Evolutionary conservation across 2,888 invertebrate species (phyloP).

Genomic region (Pandemis corylana): DNA sequence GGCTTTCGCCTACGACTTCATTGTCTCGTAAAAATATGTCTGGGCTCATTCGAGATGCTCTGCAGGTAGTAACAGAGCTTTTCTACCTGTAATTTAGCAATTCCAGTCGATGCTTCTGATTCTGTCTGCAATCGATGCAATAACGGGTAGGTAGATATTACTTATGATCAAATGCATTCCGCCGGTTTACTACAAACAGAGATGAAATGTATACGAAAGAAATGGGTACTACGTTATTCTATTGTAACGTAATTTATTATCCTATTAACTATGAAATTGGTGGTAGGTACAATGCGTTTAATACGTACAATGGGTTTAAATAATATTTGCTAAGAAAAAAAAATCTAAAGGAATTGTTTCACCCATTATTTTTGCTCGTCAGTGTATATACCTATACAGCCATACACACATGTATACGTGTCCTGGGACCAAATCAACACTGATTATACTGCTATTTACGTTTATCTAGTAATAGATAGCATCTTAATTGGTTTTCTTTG

Average conservation of each 20-base stretch:
- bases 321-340: no score
- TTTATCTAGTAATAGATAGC: constrained; percentile 16
- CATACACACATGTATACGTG: background rate
- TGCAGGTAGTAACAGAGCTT: background rate
- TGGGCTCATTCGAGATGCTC: background rate
- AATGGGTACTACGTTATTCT: no score
- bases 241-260: no score
- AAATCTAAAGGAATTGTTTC: background rate
- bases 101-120: no score
- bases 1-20: background rate
- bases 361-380: background rate
- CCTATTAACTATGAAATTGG: no score
- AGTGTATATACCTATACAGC: background rate
- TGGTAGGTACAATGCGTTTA: no score
- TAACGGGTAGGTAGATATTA: no score
- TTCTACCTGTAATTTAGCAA: background rate
- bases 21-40: background rate
- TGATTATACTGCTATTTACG: background rate
- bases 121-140: no score
- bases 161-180: no score
- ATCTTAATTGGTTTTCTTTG: constrained; percentile 23
- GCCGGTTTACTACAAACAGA: no score
- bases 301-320: no score
- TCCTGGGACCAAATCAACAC: background rate
- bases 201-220: no score